Evolutionary conservation across 2,888 invertebrate species (phyloP), one percentile per base, ranked within the genome.

Genomic region (Pollenia griseotomentosa): DNA sequence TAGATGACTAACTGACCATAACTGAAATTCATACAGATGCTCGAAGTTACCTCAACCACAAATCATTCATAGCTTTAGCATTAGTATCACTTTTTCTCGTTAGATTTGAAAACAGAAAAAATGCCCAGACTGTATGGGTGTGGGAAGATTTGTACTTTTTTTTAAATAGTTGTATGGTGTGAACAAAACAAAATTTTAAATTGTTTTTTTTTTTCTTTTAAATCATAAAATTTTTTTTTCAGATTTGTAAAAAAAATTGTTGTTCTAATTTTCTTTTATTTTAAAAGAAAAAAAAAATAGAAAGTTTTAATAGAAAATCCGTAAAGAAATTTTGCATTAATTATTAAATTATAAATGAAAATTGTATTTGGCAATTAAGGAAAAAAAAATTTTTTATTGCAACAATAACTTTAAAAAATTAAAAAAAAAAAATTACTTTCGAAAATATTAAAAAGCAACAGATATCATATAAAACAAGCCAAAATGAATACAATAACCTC

Each of bases 31-130:
- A 44, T 65, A 44, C 10, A 46, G 8, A 23, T 59, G 59, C 59
- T 63, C n/a, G 11, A 42, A 53, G 63, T 65, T 71, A 10, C 19
- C 12, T 46, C 40, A 61, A 16, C 11, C 14, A 12, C 2, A 14
- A 19, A 55, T 9, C 19, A 46, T 11, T 11, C 55, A 14, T 46
- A 59, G 19, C 12, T 46, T 44, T 51, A 48, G 57, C 65, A 48
- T 74, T 51, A 19, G 79, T 65, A 75, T 73, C 66, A 80, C 79
- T 79, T 79, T 79, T 83, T 79, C 75, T 81, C 55, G 11, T 59
- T 57, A 79, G 77, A 16, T 46, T 11, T 19, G 6, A 44, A 9
- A 53, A 23, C 33, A 33, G 6, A 19, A 63, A 57, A 55, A 78
- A 57, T 63, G 61, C 51, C 79, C 73, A 65, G 16, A 10, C 14